Percentiles rank a stretch among this genome's conserved stretches.
These are phyloP conservation scores for Equus quagga DNA, from an alignment of 2,113 vertebrate species.

Conservation along the genomic window DNA sequence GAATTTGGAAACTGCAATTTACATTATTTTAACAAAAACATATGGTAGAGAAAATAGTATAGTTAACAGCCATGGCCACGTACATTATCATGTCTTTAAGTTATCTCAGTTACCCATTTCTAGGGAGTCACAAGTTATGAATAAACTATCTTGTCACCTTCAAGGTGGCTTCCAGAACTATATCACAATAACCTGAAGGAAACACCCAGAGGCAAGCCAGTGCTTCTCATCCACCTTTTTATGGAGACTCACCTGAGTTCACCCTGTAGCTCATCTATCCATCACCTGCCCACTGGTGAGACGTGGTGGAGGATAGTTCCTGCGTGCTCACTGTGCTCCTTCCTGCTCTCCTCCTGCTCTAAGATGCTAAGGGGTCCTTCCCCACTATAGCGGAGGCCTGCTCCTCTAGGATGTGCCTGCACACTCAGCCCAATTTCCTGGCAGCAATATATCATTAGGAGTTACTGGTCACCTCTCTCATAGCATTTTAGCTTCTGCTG, in stretches of 20 bases:
- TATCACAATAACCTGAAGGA: not conserved
- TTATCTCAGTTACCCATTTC: not conserved
- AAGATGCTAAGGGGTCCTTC: not conserved
- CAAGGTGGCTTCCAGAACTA: not conserved
- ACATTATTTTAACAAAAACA: constrained; percentile 30
- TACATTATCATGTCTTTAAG: not conserved
- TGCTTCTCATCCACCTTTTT: not conserved
- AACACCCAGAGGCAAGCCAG: not conserved
- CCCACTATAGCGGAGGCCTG: not conserved
- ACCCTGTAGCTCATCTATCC: not conserved
- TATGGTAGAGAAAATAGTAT: not conserved
- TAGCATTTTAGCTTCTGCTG: not conserved
- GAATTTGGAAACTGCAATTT: not conserved
- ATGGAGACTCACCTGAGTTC: not conserved
- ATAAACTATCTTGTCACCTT: not conserved
- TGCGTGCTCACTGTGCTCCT: accelerated
- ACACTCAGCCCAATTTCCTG: not conserved
- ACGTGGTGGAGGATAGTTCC: accelerated
- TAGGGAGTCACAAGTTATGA: not conserved
- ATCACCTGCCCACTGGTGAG: not conserved
- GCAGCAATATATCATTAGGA: not conserved
- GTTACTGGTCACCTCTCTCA: not conserved
- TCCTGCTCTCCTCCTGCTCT: not conserved
- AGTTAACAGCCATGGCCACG: not conserved
- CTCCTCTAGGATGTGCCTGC: not conserved